Percentiles rank a stretch among this genome's conserved stretches.
Evolutionary conservation across 2,797 vertebrate genomes (phyloP).

Genomic region (Peromyscus nudipes): DNA sequence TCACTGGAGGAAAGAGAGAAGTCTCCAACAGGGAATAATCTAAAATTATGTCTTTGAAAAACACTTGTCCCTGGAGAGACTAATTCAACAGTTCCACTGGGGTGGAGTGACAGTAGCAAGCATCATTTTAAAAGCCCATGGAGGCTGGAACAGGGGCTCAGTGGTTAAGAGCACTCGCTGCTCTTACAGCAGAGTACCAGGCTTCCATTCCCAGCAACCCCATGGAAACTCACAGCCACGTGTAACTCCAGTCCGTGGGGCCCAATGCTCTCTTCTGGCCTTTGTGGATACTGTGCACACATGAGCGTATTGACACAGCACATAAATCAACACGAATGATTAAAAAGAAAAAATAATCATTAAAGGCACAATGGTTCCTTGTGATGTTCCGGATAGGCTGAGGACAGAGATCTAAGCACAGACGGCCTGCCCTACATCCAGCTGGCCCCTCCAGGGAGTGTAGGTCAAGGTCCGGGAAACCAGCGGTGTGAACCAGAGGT

Average conservation of each 20-base stretch:
- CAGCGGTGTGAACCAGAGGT: background rate
- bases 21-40: background rate
- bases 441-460: background rate
- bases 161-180: background rate
- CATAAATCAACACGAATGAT: background rate
- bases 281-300: background rate
- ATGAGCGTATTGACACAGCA: background rate
- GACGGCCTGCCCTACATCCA: background rate
- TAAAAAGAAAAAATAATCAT: background rate
- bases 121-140: background rate
- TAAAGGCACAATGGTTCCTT: background rate
- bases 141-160: background rate
- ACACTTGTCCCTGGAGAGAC: too few relatives aligned
- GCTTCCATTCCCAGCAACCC: background rate
- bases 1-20: background rate
- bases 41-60: conserved; percentile 20
- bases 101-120: rapidly evolving
- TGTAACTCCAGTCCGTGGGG: too few relatives aligned
- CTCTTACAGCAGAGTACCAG: too few relatives aligned
- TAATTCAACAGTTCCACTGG: background rate
- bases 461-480: background rate
- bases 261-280: background rate
- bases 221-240: too few relatives aligned
- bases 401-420: background rate
- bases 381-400: background rate